These are phyloP conservation scores for Phocides pigmalion DNA, from an alignment of 1,140 invertebrate genomes.

Conservation along the genomic window DNA sequence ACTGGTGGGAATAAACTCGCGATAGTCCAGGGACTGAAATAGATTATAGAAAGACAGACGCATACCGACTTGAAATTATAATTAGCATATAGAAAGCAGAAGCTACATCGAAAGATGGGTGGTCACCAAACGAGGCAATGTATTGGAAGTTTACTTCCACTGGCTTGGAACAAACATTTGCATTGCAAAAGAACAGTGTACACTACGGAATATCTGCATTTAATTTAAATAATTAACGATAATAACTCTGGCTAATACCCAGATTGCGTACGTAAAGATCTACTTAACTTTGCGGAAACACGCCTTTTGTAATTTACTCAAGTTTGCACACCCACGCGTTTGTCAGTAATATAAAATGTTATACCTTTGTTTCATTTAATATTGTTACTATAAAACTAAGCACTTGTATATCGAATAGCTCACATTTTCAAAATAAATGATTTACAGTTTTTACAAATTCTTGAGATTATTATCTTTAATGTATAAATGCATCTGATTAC, in stretches of 20 bases:
- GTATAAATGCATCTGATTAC: too few species aligned
- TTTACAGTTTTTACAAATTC: too few species aligned
- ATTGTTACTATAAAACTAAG: too few species aligned
- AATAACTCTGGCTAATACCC: conserved; percentile 19
- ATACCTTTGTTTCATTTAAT: not conserved
- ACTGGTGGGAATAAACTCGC: too few species aligned
- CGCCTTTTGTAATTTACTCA: conserved; percentile 1
- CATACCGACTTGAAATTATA: not conserved
- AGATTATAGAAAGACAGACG: conserved; percentile 4
- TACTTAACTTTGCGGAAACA: conserved; percentile 15
- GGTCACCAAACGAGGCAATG: conserved; percentile 24
- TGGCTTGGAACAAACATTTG: conserved; percentile 36
- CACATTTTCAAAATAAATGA: too few species aligned
- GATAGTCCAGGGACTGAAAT: not conserved
- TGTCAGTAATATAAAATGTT: not conserved
- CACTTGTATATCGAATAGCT: too few species aligned
- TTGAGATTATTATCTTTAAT: too few species aligned
- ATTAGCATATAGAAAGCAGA: not conserved
- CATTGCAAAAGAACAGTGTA: conserved; percentile 37
- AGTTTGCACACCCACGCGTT: conserved; percentile 19
- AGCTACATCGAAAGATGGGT: conserved; percentile 23
- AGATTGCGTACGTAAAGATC: conserved; percentile 29
- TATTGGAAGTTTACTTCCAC: conserved; percentile 32
- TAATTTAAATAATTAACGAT: conserved; percentile 43
- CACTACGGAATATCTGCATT: conserved; percentile 37